phyloP scores from a whole-genome alignment of 2,797 vertebrate genomes.

The Falco concolor region DNA sequence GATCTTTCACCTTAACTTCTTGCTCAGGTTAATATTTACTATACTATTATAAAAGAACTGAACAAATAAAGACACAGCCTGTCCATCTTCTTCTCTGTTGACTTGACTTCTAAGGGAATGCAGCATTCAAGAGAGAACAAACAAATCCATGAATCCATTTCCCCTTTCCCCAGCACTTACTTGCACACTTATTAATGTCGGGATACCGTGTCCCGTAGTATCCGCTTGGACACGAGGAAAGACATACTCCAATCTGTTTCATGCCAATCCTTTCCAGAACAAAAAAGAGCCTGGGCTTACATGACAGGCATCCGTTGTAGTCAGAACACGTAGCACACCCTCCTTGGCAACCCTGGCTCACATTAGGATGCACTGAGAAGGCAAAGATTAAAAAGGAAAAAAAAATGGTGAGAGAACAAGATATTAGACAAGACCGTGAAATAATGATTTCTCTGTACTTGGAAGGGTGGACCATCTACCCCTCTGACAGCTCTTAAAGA shows the following conservation, averaged over 20 bases:
- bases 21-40: neutral
- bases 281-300: constrained; percentile 96
- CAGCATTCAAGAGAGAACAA: neutral
- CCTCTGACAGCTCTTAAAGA: neutral
- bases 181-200: constrained; percentile 96
- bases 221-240: constrained; percentile 93
- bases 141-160: neutral
- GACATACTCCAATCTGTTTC: constrained; percentile 96
- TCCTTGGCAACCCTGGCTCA: constrained; percentile 91
- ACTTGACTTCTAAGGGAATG: neutral
- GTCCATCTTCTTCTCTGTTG: neutral
- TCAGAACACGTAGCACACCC: constrained; percentile 97
- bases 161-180: constrained; percentile 78
- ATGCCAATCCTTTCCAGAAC: constrained; percentile 97
- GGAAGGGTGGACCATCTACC: neutral
- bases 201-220: constrained; percentile 94
- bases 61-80: neutral
- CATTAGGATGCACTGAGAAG: constrained; percentile 84
- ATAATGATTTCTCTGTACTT: neutral
- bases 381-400: constrained; percentile 7
- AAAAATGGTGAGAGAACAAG: neutral
- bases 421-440: neutral
- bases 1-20: neutral
- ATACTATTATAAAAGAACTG: neutral
- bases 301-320: constrained; percentile 97